Conservation (phyloP, 2,888 invertebrate genomes). For the Parelbella ahira region DNA sequence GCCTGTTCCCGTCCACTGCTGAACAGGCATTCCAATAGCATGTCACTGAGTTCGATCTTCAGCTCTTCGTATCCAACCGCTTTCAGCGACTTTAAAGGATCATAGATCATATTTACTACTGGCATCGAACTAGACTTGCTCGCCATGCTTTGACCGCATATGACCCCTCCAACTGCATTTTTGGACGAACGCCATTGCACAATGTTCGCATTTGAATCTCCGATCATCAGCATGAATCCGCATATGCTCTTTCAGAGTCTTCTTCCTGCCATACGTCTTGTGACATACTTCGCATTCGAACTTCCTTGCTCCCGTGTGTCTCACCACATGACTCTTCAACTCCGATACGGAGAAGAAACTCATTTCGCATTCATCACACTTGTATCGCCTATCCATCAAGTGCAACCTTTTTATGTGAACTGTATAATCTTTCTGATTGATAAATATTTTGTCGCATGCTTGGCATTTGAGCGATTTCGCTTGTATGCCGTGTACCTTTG, state of each 20-base stretch:
- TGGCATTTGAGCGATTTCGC: constrained; percentile 42
- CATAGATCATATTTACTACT: not conserved
- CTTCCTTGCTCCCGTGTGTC: constrained; percentile 49
- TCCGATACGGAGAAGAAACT: constrained; percentile 49
- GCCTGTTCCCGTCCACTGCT: too few species aligned
- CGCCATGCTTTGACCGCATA: constrained; percentile 43
- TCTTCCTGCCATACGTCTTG: constrained; percentile 44
- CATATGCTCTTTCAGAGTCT: constrained; percentile 42
- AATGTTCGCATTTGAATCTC: constrained; percentile 38
- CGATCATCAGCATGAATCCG: constrained; percentile 41
- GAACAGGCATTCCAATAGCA: too few species aligned
- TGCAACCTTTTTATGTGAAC: constrained; percentile 54
- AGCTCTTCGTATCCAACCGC: too few species aligned
- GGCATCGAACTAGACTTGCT: constrained; percentile 34
- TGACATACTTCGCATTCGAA: constrained; percentile 54
- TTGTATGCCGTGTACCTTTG: constrained; percentile 44
- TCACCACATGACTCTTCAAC: constrained; percentile 53
- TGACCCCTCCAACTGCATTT: constrained; percentile 40
- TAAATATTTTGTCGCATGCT: constrained; percentile 49
- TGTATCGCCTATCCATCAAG: constrained; percentile 43
- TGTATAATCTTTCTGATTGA: constrained; percentile 41
- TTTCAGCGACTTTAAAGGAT: too few species aligned
- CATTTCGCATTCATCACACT: constrained; percentile 40
- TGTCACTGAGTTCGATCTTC: too few species aligned
- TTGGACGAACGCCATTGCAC: constrained; percentile 38